Evolutionary conservation across 2,113 vertebrate genomes (phyloP).

Genomic region (Sardina pilchardus): DNA sequence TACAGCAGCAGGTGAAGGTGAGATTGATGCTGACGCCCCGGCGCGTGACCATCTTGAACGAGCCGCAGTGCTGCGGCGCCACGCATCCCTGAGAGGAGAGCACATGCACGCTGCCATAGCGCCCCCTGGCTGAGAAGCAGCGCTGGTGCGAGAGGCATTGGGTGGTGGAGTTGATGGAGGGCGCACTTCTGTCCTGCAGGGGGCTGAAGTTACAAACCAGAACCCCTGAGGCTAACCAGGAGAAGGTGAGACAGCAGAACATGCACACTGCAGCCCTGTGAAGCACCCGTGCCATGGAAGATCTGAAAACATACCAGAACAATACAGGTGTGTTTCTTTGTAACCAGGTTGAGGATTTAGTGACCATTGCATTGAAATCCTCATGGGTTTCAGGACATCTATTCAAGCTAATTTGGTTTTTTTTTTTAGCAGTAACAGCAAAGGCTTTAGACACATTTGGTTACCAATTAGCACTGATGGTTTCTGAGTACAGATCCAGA

Average conservation of each 20-base stretch:
- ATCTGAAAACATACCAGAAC: background rate
- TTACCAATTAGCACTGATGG: too few relatives aligned
- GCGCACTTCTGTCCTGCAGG: background rate
- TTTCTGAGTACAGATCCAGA: background rate
- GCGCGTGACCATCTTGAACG: background rate
- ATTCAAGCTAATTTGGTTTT: background rate
- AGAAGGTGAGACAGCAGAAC: background rate
- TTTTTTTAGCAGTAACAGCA: background rate
- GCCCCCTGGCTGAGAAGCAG: background rate
- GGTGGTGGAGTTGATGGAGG: background rate
- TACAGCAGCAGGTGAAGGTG: background rate
- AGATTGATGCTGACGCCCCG: background rate
- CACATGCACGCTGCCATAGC: background rate
- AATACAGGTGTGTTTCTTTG: background rate
- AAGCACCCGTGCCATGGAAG: background rate
- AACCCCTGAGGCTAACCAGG: background rate
- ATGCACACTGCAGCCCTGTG: background rate
- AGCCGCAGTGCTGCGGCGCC: background rate
- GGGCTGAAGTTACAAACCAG: background rate
- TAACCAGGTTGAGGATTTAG: background rate
- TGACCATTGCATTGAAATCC: background rate
- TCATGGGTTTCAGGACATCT: background rate
- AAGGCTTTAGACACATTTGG: background rate
- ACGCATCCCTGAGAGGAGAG: background rate
- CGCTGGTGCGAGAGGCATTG: background rate